Conservation (phyloP, 2,888 invertebrate species). For the Coremacera marginata region DNA sequence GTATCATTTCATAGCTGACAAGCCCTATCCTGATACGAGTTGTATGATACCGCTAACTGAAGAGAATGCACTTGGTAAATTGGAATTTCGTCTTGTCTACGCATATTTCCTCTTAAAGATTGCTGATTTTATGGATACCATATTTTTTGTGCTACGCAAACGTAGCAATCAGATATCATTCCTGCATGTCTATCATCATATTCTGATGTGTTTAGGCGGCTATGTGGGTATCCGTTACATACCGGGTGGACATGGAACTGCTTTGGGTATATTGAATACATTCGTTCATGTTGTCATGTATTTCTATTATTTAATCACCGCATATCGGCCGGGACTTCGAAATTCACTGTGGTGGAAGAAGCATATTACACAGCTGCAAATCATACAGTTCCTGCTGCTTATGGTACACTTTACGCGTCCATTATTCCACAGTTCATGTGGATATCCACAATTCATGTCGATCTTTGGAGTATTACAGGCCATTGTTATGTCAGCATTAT, state of each 20-base stretch:
- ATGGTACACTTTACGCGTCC: slow-evolving; percentile 71
- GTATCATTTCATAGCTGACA: neutral
- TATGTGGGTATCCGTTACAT: slow-evolving; percentile 74
- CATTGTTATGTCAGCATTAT: slow-evolving; percentile 5
- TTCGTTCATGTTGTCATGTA: slow-evolving; percentile 88
- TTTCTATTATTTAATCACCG: slow-evolving; percentile 81
- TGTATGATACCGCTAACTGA: slow-evolving; percentile 25
- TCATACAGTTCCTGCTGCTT: slow-evolving; percentile 76
- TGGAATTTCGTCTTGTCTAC: slow-evolving; percentile 65
- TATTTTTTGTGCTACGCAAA: slow-evolving; percentile 79
- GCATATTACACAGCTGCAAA: slow-evolving; percentile 83
- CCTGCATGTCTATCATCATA: slow-evolving; percentile 79
- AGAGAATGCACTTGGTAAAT: neutral
- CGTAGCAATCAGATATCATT: slow-evolving; percentile 77
- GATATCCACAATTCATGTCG: slow-evolving; percentile 71
- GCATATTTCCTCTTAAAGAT: slow-evolving; percentile 75
- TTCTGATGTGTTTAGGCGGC: slow-evolving; percentile 74
- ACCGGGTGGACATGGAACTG: slow-evolving; percentile 76
- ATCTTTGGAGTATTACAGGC: neutral
- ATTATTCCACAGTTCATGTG: slow-evolving; percentile 71
- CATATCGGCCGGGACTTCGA: slow-evolving; percentile 77
- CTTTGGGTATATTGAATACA: slow-evolving; percentile 78
- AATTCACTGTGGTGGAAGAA: slow-evolving; percentile 81
- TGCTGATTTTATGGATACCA: slow-evolving; percentile 76
- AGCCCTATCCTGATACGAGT: slow-evolving; percentile 2